These are phyloP conservation scores for Timandra comae DNA, from an alignment of 2,888 invertebrate genomes.

Conservation along the genomic window DNA sequence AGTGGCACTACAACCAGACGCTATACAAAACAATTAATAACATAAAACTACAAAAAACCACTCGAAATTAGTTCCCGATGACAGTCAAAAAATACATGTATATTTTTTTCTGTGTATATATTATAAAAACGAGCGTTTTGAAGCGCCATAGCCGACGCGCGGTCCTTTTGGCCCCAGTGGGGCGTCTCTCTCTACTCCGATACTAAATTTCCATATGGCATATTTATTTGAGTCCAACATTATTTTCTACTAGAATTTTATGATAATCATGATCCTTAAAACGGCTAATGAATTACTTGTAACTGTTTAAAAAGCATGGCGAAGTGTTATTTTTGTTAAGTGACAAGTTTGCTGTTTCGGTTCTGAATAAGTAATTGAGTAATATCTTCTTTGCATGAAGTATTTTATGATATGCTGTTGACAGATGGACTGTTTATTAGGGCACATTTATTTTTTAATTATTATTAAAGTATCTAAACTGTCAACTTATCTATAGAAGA, in stretches of 20 bases:
- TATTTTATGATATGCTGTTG: no score
- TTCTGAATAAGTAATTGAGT: no score
- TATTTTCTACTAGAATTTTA: constrained; percentile 69
- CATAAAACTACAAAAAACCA: constrained; percentile 67
- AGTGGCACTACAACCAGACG: constrained; percentile 35
- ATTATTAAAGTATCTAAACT: no score
- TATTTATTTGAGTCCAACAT: constrained; percentile 64
- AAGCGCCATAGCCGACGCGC: constrained; percentile 64
- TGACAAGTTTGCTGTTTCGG: no score
- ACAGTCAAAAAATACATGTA: constrained; percentile 73
- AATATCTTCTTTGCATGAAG: no score
- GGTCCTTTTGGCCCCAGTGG: constrained; percentile 62
- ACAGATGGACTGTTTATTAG: no score
- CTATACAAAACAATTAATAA: constrained; percentile 65
- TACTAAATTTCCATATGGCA: constrained; percentile 69
- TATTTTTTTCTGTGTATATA: constrained; percentile 47
- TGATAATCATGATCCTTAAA: constrained; percentile 27
- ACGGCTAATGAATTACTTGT: constrained; percentile 64
- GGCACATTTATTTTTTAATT: no score
- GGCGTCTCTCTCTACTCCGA: constrained; percentile 39
- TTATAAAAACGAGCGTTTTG: constrained; percentile 40
- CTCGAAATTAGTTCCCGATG: constrained; percentile 75
- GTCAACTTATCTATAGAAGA: no score
- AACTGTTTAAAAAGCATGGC: neutral
- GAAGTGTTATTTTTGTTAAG: constrained; percentile 1